Evolutionary conservation across 2,113 vertebrate genomes (phyloP).

Genomic region (Carassius gibelio): DNA sequence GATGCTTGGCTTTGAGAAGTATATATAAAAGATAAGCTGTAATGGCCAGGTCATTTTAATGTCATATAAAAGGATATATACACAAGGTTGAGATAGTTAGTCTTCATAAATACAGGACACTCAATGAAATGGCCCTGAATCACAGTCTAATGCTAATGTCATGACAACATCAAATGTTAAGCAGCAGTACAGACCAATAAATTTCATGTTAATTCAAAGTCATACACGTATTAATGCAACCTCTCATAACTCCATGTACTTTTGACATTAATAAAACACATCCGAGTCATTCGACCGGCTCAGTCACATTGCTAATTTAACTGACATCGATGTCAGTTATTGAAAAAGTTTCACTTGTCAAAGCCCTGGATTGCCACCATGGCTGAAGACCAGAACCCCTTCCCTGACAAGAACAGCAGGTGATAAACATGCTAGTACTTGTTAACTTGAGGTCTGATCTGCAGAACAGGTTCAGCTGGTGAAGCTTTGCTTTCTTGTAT

Average conservation of each 20-base stretch:
- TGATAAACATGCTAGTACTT: constrained; percentile 8
- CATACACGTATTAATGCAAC: neutral
- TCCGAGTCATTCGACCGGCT: neutral
- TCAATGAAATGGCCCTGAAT: neutral
- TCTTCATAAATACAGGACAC: neutral
- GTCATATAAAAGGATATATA: neutral
- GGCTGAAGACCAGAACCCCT: neutral
- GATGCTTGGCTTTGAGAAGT: neutral
- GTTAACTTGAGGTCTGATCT: neutral
- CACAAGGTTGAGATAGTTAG: neutral
- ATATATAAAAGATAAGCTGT: neutral
- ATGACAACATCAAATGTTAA: neutral
- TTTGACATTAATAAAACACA: neutral
- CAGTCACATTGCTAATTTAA: neutral
- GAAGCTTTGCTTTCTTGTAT: constrained; percentile 25
- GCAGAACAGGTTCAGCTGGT: constrained; percentile 44
- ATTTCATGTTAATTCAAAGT: neutral
- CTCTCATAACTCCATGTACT: neutral
- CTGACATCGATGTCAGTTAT: neutral
- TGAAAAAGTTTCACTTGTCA: neutral
- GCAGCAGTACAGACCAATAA: neutral
- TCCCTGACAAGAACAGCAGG: neutral
- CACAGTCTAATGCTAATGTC: neutral
- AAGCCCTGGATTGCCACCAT: neutral
- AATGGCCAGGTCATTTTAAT: neutral